Conservation (phyloP, 2,888 invertebrate species). For the Sphecodes monilicornis region DNA sequence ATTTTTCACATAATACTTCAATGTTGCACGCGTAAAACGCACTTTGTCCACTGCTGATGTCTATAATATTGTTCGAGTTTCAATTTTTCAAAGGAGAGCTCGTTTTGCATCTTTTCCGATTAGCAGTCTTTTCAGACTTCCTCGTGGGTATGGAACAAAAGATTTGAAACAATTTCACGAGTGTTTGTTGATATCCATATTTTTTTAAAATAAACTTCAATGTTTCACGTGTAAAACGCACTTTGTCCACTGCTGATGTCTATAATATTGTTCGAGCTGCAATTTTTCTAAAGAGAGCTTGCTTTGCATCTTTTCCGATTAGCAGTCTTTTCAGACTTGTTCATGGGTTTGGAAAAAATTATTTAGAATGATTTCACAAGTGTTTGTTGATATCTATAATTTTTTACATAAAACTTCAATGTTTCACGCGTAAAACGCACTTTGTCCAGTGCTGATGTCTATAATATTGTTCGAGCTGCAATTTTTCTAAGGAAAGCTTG, state of each 20-base stretch:
- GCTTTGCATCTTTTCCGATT: background rate
- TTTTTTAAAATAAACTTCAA: background rate
- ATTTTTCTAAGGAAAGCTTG: too few relatives aligned
- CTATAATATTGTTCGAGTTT: background rate
- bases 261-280: background rate
- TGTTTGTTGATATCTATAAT: background rate
- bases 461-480: background rate
- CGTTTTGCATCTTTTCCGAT: background rate
- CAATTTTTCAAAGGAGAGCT: background rate
- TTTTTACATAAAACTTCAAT: background rate
- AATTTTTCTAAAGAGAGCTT: background rate
- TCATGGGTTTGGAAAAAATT: background rate
- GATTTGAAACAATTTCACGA: too few relatives aligned
- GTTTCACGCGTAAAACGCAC: background rate
- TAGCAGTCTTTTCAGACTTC: background rate
- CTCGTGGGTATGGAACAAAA: background rate
- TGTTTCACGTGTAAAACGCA: background rate
- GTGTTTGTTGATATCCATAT: too few relatives aligned
- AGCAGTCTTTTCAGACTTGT: background rate
- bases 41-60: background rate
- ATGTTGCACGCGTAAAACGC: background rate
- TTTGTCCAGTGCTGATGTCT: background rate
- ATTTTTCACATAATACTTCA: background rate
- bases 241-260: background rate
- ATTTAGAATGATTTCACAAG: background rate